Evolutionary conservation across 2,888 invertebrate species (phyloP), one percentile per base, ranked within the genome.

Genomic region (Baronia brevicornis): DNA sequence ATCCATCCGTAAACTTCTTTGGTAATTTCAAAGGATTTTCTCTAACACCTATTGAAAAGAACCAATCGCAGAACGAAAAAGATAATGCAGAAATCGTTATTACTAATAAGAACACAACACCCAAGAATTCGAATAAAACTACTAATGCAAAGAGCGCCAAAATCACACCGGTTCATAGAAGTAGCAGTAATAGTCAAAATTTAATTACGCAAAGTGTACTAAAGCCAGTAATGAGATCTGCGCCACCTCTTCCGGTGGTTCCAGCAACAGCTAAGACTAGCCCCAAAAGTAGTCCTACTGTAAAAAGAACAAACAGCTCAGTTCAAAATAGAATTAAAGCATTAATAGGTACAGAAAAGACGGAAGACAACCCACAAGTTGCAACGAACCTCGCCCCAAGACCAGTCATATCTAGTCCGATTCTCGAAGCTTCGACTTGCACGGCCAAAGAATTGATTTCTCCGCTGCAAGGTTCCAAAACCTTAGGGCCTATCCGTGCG

Each of bases 21-120:
- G 95, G 95, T 1, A 92, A 94, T 54, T 94, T 94, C 75, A 93
- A 93, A 70, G 95, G 95, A 1, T 95, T 95, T 68, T 90, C 91
- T 0, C 84, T 95, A 23, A 86, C 89, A 0, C 92, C 92, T 0
- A 78, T 90, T 0, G 86, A 86, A 17, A 84, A 80, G 49, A 69
- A 73, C 35, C 72, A 74, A 4, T 69, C 71, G 0, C 41, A 49
- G 10, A 54, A 47, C 39, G 43, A 44, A 5, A 39, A 41, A 13
- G 49, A 55, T 10, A n/a, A n/a, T n/a, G n/a, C n/a, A n/a, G 49
- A 51, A 1, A 22, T 43, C 2, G 45, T 44, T 3, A 22, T 39
- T 3, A 32, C 22, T n/a, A 26, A 36, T 1, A 44, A 40, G 1
- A 40, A 49, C 3, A 47, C 44, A 43, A 37, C 51, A 25, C 36